Percentiles rank a stretch among this genome's conserved stretches.
Evolutionary conservation across 2,888 invertebrate genomes (phyloP).

Genomic region (Melanchra persicariae): DNA sequence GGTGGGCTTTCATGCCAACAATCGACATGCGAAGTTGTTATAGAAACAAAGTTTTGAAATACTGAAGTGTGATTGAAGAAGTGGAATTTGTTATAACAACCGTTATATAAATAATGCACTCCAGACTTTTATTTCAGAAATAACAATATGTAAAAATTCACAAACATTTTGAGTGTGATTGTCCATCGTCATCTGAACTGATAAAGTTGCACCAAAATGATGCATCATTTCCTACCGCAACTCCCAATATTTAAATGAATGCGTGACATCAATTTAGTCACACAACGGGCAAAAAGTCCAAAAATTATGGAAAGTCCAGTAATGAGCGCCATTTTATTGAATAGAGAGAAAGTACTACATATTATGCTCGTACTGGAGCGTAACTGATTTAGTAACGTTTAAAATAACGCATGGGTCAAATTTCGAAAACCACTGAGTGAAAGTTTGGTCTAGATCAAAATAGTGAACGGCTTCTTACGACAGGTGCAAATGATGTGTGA

Average conservation of each 20-base stretch:
- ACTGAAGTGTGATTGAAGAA: too few relatives aligned
- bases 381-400: slow-evolving; percentile 77
- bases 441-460: slow-evolving; percentile 69
- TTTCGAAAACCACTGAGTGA: slow-evolving; percentile 82
- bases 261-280: slow-evolving; percentile 61
- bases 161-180: too few relatives aligned
- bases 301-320: slow-evolving; percentile 65
- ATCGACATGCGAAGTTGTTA: slow-evolving; percentile 35
- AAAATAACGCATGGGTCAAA: slow-evolving; percentile 76
- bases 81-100: too few relatives aligned
- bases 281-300: slow-evolving; percentile 39
- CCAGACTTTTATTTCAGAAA: neutral
- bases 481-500: slow-evolving; percentile 68
- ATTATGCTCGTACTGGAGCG: slow-evolving; percentile 76
- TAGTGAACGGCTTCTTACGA: slow-evolving; percentile 64
- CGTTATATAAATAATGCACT: neutral
- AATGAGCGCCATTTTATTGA: slow-evolving; percentile 65
- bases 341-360: slow-evolving; percentile 74
- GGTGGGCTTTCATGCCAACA: slow-evolving; percentile 25
- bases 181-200: neutral
- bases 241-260: slow-evolving; percentile 53
- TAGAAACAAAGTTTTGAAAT: slow-evolving; percentile 28
- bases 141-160: neutral
- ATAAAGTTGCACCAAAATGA: slow-evolving; percentile 49
- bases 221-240: slow-evolving; percentile 33